Evolutionary conservation across 2,888 invertebrate genomes (phyloP).

Genomic region (Eucera pruinosa): DNA sequence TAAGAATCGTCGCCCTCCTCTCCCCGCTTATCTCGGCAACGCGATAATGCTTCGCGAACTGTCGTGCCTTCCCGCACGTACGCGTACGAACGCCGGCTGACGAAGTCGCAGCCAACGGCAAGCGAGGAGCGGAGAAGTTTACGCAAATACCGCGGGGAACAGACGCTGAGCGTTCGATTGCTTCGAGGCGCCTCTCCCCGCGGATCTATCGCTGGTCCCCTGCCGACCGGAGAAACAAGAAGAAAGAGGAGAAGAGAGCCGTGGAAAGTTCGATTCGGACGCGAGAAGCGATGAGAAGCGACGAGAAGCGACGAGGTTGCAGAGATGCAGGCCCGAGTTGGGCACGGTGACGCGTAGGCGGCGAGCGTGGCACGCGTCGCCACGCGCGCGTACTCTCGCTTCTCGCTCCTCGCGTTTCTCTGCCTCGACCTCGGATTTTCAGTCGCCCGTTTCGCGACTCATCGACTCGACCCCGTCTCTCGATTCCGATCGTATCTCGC

Average conservation of each 20-base stretch:
- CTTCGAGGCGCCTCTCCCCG: neutral
- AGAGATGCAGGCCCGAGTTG: neutral
- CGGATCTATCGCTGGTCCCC: neutral
- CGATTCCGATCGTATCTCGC: neutral
- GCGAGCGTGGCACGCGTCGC: slow-evolving; percentile 64
- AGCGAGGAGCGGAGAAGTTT: neutral
- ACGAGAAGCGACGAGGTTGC: neutral
- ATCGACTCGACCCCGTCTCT: no score
- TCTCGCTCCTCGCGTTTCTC: neutral
- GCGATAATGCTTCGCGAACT: no score
- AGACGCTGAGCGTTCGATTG: slow-evolving; percentile 6
- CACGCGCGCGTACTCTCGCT: slow-evolving; percentile 48
- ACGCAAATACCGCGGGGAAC: no score
- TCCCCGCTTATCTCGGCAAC: neutral
- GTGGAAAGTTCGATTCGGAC: slow-evolving; percentile 10
- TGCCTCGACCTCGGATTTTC: neutral
- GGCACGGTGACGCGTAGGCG: slow-evolving; percentile 51
- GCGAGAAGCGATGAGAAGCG: neutral
- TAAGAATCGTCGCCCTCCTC: slow-evolving; percentile 42
- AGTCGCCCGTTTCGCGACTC: neutral
- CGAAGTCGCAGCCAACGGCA: no score
- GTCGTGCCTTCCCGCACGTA: no score
- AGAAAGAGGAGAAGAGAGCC: neutral
- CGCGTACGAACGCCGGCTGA: no score
- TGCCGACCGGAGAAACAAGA: neutral